These are phyloP conservation scores for Tursiops truncatus DNA, from an alignment of 2,113 vertebrate genomes.

Conservation along the genomic window DNA sequence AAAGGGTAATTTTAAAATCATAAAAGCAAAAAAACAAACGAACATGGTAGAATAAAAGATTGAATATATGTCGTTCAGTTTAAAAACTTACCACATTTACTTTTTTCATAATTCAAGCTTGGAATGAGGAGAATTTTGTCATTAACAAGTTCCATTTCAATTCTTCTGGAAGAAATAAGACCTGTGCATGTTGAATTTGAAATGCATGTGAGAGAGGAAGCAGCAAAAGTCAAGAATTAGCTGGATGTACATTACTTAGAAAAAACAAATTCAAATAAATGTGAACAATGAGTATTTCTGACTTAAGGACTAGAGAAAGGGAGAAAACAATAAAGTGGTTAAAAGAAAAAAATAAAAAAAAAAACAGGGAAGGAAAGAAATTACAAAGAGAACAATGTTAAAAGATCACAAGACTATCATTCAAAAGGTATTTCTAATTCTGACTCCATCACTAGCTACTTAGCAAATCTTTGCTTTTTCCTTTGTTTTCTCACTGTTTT, in stretches of 20 bases:
- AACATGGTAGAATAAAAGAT: not conserved
- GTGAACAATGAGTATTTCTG: not conserved
- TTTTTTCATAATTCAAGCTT: not conserved
- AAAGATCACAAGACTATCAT: not conserved
- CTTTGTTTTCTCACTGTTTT: not conserved
- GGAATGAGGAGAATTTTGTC: not conserved
- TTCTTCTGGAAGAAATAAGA: not conserved
- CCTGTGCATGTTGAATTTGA: not conserved
- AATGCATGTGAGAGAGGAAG: not conserved
- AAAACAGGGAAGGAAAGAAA: not conserved
- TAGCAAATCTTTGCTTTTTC: not conserved
- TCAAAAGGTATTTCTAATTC: not conserved
- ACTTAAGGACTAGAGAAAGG: not conserved
- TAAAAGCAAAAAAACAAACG: not conserved
- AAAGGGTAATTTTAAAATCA: not conserved
- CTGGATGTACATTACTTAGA: not conserved
- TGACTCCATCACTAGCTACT: not conserved
- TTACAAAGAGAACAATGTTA: not conserved
- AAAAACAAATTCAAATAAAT: not conserved
- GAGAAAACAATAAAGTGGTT: not conserved
- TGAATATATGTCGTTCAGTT: not conserved
- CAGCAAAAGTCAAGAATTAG: not conserved
- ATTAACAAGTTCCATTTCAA: not conserved
- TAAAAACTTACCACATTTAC: not conserved
- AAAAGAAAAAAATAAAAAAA: not conserved